Evolutionary conservation across 2,888 invertebrate species (phyloP).

Genomic region (Arctia plantaginis): DNA sequence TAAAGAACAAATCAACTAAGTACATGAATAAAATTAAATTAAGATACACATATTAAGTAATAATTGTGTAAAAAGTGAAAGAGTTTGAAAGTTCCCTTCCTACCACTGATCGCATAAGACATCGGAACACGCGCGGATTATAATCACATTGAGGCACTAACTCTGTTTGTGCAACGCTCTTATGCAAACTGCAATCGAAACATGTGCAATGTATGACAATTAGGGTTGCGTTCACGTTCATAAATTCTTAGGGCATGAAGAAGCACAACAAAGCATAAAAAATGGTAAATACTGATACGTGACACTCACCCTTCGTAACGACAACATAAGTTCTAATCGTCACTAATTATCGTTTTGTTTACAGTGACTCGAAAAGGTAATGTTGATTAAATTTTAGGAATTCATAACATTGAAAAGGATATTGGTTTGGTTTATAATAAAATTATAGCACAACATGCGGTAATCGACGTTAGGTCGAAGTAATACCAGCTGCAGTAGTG

Average conservation of each 20-base stretch:
- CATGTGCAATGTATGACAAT: constrained; percentile 70
- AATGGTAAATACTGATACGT: background rate
- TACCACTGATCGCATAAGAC: constrained; percentile 70
- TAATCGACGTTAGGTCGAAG: constrained; percentile 2
- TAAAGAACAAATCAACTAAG: constrained; percentile 4
- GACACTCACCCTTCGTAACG: too few species aligned
- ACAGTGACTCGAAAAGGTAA: background rate
- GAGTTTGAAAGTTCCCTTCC: constrained; percentile 77
- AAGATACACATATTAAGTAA: constrained; percentile 14
- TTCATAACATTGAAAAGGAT: background rate
- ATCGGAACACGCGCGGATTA: constrained; percentile 78
- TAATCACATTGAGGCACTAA: constrained; percentile 74
- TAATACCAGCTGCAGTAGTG: constrained; percentile 33
- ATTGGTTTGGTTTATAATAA: background rate
- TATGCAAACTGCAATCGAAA: constrained; percentile 81
- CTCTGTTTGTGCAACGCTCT: constrained; percentile 77
- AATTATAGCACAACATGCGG: background rate
- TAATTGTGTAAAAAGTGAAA: constrained; percentile 67
- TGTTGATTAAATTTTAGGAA: background rate
- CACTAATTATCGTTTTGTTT: background rate
- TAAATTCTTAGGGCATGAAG: background rate
- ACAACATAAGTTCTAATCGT: background rate
- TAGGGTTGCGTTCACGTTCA: constrained; percentile 23
- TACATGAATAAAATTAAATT: background rate
- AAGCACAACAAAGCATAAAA: background rate